These are phyloP conservation scores for Dicyrtoma fusca DNA, from an alignment of 2,888 invertebrate species.

Conservation along the genomic window DNA sequence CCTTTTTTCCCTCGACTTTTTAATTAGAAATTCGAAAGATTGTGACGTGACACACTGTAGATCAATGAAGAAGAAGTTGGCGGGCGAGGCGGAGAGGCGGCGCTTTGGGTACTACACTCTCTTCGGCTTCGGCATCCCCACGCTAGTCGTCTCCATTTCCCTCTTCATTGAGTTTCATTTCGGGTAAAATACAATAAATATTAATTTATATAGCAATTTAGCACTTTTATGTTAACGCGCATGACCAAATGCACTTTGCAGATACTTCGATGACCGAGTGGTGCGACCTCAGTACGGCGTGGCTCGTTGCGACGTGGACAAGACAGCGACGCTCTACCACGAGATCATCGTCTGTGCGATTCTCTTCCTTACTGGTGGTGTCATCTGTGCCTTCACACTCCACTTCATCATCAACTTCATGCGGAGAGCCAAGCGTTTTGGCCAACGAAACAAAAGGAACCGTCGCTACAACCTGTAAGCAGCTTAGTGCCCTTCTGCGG, in stretches of 20 bases:
- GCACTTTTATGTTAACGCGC: neutral
- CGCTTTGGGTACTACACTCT: neutral
- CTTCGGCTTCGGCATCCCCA: slow-evolving; percentile 2
- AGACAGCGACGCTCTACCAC: neutral
- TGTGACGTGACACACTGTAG: neutral
- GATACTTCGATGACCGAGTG: neutral
- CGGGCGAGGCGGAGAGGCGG: neutral
- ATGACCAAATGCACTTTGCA: neutral
- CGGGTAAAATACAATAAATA: neutral
- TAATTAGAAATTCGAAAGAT: neutral
- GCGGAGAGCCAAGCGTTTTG: too few species aligned
- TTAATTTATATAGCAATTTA: neutral
- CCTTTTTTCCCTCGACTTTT: neutral
- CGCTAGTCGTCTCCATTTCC: neutral
- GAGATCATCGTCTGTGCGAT: neutral
- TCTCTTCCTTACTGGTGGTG: too few species aligned
- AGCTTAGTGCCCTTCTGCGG: too few species aligned
- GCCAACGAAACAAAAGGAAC: too few species aligned
- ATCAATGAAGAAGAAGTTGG: slow-evolving; percentile 5
- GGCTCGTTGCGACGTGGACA: neutral
- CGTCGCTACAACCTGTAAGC: too few species aligned
- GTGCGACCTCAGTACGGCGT: slow-evolving; percentile 12
- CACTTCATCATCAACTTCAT: too few species aligned
- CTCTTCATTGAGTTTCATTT: neutral
- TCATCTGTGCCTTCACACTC: too few species aligned